Conservation (phyloP, 2,888 invertebrate species). For the Cremastinae sp. region DNA sequence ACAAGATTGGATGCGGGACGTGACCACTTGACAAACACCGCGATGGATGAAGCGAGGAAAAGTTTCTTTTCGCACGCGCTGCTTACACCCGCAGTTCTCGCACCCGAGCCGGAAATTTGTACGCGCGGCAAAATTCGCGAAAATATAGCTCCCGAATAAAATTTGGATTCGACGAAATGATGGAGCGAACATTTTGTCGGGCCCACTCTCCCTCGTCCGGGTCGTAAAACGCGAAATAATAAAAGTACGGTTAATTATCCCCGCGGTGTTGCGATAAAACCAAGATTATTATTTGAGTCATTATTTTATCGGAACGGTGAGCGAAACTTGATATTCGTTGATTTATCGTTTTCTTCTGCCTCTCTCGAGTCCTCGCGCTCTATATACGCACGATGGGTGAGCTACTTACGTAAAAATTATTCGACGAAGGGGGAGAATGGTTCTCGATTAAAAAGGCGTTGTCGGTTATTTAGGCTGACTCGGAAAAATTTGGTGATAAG, state of each 20-base stretch:
- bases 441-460: slow-evolving; percentile 63
- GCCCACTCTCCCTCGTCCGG: neutral
- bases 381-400: slow-evolving; percentile 12
- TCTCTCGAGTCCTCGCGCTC: slow-evolving; percentile 2
- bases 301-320: slow-evolving; percentile 53
- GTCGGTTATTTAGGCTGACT: slow-evolving; percentile 51
- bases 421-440: slow-evolving; percentile 14
- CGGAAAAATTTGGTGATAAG: slow-evolving; percentile 61
- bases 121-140: slow-evolving; percentile 49
- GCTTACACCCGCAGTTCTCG: slow-evolving; percentile 11
- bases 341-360: too few species aligned
- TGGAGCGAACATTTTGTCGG: slow-evolving; percentile 22
- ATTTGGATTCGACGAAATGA: slow-evolving; percentile 71
- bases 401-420: slow-evolving; percentile 12
- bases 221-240: slow-evolving; percentile 8
- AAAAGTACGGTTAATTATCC: neutral
- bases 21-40: slow-evolving; percentile 76
- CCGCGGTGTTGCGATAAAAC: slow-evolving; percentile 29
- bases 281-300: slow-evolving; percentile 61
- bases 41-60: slow-evolving; percentile 43
- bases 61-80: slow-evolving; percentile 68
- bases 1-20: slow-evolving; percentile 71
- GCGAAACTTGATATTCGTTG: slow-evolving; percentile 6
- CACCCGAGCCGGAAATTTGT: slow-evolving; percentile 56
- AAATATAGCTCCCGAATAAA: slow-evolving; percentile 65